These are phyloP conservation scores for Aspidiotus destructor DNA, from an alignment of 2,888 invertebrate genomes.

Conservation along the genomic window DNA sequence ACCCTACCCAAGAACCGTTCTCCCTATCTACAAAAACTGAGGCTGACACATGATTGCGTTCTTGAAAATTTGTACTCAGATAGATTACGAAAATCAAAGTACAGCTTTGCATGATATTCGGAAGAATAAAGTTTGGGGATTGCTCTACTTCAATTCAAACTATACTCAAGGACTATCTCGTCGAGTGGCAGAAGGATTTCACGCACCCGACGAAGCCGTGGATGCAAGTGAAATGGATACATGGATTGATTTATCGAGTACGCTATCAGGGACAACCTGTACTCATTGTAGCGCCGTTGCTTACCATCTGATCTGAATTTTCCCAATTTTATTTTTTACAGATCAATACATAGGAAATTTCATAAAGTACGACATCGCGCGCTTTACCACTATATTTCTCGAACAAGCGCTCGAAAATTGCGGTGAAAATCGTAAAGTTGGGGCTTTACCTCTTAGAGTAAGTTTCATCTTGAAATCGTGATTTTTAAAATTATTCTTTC, in stretches of 20 bases:
- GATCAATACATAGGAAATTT: constrained; percentile 75
- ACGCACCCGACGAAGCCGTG: constrained; percentile 31
- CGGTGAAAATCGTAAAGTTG: constrained; percentile 49
- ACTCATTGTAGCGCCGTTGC: neutral
- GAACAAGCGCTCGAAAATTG: constrained; percentile 55
- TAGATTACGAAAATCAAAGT: constrained; percentile 35
- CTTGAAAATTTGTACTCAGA: constrained; percentile 30
- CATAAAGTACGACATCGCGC: constrained; percentile 57
- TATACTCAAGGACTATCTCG: constrained; percentile 35
- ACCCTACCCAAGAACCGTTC: neutral
- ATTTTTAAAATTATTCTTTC: too few relatives aligned
- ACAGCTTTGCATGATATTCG: constrained; percentile 36
- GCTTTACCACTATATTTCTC: constrained; percentile 59
- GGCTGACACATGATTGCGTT: neutral
- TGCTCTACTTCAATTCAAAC: constrained; percentile 36
- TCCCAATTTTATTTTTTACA: constrained; percentile 41
- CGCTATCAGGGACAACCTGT: neutral
- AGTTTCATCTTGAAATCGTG: constrained; percentile 30
- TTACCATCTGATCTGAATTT: neutral
- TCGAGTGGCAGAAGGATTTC: constrained; percentile 33
- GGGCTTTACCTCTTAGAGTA: constrained; percentile 50
- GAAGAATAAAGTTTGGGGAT: constrained; percentile 37
- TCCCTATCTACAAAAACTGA: neutral
- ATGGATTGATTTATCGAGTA: constrained; percentile 38
- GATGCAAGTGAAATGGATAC: constrained; percentile 35